These are phyloP conservation scores for Hippocampus mohnikei DNA, from an alignment of 2,113 vertebrate species.

Conservation along the genomic window DNA sequence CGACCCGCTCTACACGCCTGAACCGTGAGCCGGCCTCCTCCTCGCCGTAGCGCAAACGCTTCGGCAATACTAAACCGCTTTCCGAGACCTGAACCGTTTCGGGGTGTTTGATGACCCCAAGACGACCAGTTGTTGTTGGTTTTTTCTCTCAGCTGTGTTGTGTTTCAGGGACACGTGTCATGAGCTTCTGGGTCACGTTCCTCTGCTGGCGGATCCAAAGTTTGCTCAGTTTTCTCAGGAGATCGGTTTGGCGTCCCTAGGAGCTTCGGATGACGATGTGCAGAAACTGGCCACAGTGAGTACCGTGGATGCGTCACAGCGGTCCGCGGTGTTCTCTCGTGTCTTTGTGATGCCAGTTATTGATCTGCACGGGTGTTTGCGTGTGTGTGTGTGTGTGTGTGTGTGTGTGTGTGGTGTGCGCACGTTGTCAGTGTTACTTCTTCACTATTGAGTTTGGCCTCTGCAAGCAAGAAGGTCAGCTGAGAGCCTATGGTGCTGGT, in stretches of 20 bases:
- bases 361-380: too few species aligned
- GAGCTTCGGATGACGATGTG: constrained; percentile 91
- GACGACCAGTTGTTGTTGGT: too few species aligned
- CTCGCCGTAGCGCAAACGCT: not conserved
- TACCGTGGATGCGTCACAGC: not conserved
- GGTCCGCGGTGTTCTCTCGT: not conserved
- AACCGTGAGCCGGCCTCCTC: constrained; percentile 83
- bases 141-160: not conserved
- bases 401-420: not conserved
- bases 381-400: too few species aligned
- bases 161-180: constrained; percentile 90
- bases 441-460: constrained; percentile 98
- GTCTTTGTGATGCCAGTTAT: not conserved
- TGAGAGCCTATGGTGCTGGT: constrained; percentile 95
- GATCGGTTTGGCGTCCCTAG: constrained; percentile 92
- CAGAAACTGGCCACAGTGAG: constrained; percentile 97
- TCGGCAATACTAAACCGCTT: not conserved
- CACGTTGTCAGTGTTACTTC: constrained; percentile 87
- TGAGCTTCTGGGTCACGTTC: constrained; percentile 93
- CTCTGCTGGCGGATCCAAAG: constrained; percentile 92
- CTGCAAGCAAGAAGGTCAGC: constrained; percentile 94
- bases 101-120: not conserved
- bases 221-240: constrained; percentile 98
- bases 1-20: constrained; percentile 95
- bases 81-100: not conserved